Percentiles rank a stretch among this genome's conserved stretches.
Conservation (phyloP, 2,113 vertebrate species). For the Erythrolamprus reginae region DNA sequence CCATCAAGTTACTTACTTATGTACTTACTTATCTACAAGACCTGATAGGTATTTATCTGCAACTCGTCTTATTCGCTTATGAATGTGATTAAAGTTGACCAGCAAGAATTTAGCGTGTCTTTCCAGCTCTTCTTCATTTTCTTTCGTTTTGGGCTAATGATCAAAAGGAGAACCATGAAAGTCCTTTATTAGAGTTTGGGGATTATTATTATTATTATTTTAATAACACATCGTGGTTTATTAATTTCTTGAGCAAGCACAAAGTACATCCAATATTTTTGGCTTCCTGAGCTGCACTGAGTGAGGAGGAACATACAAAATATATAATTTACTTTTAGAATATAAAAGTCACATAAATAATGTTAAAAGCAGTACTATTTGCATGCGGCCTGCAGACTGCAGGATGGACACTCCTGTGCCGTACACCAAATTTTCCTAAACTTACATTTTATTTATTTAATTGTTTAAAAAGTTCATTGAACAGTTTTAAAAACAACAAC, state of each 20-base stretch:
- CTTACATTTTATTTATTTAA: background rate
- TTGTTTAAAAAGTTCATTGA: too few relatives aligned
- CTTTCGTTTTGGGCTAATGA: conserved; percentile 90
- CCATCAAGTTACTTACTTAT: background rate
- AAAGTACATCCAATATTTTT: too few relatives aligned
- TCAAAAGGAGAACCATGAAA: conserved; percentile 13
- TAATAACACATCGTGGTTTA: background rate
- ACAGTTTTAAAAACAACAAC: too few relatives aligned
- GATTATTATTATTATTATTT: background rate
- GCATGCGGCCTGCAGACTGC: too few relatives aligned
- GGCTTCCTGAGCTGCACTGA: too few relatives aligned
- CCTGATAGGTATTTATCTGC: conserved; percentile 96
- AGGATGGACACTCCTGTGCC: too few relatives aligned
- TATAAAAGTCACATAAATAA: too few relatives aligned
- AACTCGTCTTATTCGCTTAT: conserved; percentile 93
- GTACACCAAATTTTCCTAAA: background rate
- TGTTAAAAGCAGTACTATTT: too few relatives aligned
- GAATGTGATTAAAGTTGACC: conserved; percentile 96
- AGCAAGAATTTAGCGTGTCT: conserved; percentile 91
- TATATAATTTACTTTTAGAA: too few relatives aligned
- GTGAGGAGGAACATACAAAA: too few relatives aligned
- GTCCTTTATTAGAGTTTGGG: background rate
- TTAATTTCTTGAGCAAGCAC: background rate
- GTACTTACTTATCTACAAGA: conserved; percentile 88
- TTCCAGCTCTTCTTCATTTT: conserved; percentile 91